Conservation (phyloP, 2,888 invertebrate species). For the Chrysina gloriosa region DNA sequence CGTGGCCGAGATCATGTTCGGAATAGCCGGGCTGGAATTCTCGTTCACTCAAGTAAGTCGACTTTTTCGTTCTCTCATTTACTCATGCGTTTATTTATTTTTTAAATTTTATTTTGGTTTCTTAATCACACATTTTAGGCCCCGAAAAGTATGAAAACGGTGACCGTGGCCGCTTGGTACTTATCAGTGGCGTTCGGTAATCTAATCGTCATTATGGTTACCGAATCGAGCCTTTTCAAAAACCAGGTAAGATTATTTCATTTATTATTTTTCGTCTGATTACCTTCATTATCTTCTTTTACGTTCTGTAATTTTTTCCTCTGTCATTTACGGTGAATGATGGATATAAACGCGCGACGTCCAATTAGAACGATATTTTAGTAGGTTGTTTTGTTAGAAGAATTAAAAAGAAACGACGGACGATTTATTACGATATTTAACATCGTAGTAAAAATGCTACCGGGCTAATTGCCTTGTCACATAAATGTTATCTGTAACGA, state of each 20-base stretch:
- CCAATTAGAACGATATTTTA: no score
- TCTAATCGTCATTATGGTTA: slow-evolving; percentile 80
- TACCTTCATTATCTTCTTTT: neutral
- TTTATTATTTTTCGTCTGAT: neutral
- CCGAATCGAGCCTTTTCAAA: slow-evolving; percentile 73
- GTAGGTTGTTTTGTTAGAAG: no score
- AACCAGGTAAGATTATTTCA: slow-evolving; percentile 69
- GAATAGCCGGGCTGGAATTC: slow-evolving; percentile 85
- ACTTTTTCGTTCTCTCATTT: neutral
- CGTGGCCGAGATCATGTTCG: slow-evolving; percentile 84
- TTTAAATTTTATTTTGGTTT: slow-evolving; percentile 52
- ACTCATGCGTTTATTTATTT: neutral
- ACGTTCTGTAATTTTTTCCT: neutral
- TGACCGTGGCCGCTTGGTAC: slow-evolving; percentile 87
- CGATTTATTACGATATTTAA: neutral
- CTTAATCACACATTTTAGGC: slow-evolving; percentile 69
- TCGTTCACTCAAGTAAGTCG: slow-evolving; percentile 80
- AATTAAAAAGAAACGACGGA: no score
- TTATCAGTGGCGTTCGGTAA: slow-evolving; percentile 85
- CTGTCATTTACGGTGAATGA: neutral
- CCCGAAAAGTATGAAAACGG: slow-evolving; percentile 85
- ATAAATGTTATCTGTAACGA: no score
- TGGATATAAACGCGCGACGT: neutral
- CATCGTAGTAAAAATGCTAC: no score
- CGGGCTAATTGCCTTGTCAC: no score